A percentile compares a stretch with the other conserved stretches of the same genome.
Evolutionary conservation across 2,888 invertebrate species (phyloP).

Genomic region (Ornithoptera alexandrae): DNA sequence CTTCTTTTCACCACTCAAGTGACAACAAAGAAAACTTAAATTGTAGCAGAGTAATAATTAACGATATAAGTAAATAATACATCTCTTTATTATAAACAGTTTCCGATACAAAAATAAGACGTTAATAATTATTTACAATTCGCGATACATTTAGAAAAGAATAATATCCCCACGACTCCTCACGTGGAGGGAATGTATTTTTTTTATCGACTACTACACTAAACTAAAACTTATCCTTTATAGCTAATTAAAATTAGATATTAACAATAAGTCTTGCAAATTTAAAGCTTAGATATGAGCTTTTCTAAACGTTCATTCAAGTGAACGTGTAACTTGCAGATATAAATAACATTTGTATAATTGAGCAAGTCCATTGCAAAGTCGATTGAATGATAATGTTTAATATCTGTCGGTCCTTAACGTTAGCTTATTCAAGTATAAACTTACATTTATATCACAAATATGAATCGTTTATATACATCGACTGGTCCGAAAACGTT

Average conservation of each 20-base stretch:
- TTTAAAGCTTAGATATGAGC: conserved; percentile 49
- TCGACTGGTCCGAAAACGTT: conserved; percentile 15
- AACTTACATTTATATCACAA: conserved; percentile 32
- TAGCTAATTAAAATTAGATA: conserved; percentile 21
- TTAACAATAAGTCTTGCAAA: conserved; percentile 47
- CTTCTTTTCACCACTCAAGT: no score
- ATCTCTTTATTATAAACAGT: conserved; percentile 62
- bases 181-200: conserved; percentile 12
- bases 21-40: background rate
- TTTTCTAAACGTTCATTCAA: conserved; percentile 19
- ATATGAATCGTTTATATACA: conserved; percentile 21
- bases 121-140: conserved; percentile 36
- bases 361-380: conserved; percentile 26
- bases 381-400: background rate
- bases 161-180: conserved; percentile 5
- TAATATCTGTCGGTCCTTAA: conserved; percentile 6
- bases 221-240: conserved; percentile 15
- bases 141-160: conserved; percentile 1
- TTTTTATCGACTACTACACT: background rate
- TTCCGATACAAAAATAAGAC: conserved; percentile 58
- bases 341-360: conserved; percentile 27
- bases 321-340: conserved; percentile 19
- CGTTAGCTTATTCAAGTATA: conserved; percentile 21
- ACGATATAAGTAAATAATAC: conserved; percentile 7
- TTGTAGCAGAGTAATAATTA: background rate